A percentile compares a stretch with the other conserved stretches of the same genome.
These are phyloP conservation scores for Falcunculus frontatus DNA, from an alignment of 2,113 vertebrate genomes.

Conservation along the genomic window DNA sequence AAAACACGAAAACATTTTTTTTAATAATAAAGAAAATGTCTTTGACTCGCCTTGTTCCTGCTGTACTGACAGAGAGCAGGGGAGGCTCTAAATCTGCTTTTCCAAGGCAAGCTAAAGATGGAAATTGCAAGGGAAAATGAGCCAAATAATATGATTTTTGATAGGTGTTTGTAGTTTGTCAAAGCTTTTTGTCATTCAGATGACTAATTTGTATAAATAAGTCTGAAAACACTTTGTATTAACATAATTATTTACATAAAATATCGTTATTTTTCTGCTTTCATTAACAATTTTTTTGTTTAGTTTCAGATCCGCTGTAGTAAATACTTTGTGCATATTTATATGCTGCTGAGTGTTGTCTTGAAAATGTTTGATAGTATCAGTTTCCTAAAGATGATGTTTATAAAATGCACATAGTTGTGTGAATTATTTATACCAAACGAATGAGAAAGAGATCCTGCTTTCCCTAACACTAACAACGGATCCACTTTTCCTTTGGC, in stretches of 20 bases:
- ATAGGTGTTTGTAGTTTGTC: constrained; percentile 56
- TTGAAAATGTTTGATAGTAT: constrained; percentile 60
- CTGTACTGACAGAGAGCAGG: not conserved
- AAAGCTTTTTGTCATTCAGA: constrained; percentile 52
- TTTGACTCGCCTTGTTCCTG: not conserved
- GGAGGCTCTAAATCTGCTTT: not conserved
- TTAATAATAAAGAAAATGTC: not conserved
- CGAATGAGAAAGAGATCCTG: constrained; percentile 56
- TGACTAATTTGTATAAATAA: constrained; percentile 66
- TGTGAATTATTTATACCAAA: constrained; percentile 69
- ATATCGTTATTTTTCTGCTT: constrained; percentile 53
- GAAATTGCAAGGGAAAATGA: constrained; percentile 40
- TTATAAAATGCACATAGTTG: constrained; percentile 64
- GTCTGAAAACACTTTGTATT: constrained; percentile 55
- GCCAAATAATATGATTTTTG: constrained; percentile 49
- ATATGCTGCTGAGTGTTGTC: constrained; percentile 49
- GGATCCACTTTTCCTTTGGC: constrained; percentile 53
- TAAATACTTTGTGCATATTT: constrained; percentile 43
- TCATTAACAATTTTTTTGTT: constrained; percentile 65
- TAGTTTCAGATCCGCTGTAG: not conserved
- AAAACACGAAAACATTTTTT: not conserved
- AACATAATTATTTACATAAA: constrained; percentile 55
- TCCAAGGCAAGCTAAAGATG: constrained; percentile 34
- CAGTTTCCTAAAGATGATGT: constrained; percentile 57
- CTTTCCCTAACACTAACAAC: constrained; percentile 50